phyloP scores from a whole-genome alignment of 2,888 invertebrate species.

The Catocala fraxini region DNA sequence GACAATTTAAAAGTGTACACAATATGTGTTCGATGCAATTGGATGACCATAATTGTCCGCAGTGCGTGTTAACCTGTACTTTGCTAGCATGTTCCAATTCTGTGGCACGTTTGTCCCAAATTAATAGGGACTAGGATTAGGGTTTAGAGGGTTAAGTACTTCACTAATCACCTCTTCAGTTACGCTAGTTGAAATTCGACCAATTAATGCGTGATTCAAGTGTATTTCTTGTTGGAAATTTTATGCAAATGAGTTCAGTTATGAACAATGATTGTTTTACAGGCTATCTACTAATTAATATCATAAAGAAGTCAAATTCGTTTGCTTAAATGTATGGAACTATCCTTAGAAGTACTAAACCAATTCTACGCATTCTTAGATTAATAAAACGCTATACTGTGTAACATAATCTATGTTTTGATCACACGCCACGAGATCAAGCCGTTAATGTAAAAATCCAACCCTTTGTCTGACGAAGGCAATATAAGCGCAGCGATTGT shows the following conservation, averaged over 20 bases:
- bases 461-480: too few species aligned
- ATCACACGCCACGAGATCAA: too few species aligned
- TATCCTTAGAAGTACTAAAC: too few species aligned
- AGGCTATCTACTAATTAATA: too few species aligned
- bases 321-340: too few species aligned
- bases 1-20: slow-evolving; percentile 57
- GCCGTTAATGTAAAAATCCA: too few species aligned
- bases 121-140: slow-evolving; percentile 73
- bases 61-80: slow-evolving; percentile 75
- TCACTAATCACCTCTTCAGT: slow-evolving; percentile 73
- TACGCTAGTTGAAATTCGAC: slow-evolving; percentile 56
- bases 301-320: too few species aligned
- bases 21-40: slow-evolving; percentile 60
- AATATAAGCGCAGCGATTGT: too few species aligned
- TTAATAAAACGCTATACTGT: too few species aligned
- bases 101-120: slow-evolving; percentile 68
- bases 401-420: too few species aligned
- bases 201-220: slow-evolving; percentile 57
- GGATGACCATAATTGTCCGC: slow-evolving; percentile 75
- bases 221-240: slow-evolving; percentile 15
- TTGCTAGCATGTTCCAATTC: slow-evolving; percentile 72
- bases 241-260: slow-evolving; percentile 10
- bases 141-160: slow-evolving; percentile 69
- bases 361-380: too few species aligned
- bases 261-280: background rate